Evolutionary conservation across 2,113 vertebrate genomes (phyloP).

Genomic region (Prolemur simus): DNA sequence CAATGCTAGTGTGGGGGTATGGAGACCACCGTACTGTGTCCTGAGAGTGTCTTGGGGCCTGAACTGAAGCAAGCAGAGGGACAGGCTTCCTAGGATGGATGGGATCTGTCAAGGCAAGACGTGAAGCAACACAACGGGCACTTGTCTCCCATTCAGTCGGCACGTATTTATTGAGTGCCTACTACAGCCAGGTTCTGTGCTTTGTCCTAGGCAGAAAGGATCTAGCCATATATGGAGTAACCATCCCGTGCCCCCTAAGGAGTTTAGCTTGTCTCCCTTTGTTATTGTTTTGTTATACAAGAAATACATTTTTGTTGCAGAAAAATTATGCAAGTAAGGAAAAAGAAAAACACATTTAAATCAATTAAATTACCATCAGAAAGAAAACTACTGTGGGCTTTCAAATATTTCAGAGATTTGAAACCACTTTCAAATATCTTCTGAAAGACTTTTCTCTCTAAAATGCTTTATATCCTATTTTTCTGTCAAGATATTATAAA

Average conservation of each 20-base stretch:
- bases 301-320: constrained; percentile 29
- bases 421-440: constrained; percentile 47
- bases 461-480: constrained; percentile 49
- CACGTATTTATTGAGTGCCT: background rate
- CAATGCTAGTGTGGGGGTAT: background rate
- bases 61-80: constrained; percentile 17
- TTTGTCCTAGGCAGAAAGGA: constrained; percentile 18
- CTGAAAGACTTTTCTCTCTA: constrained; percentile 30
- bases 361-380: constrained; percentile 48
- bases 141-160: background rate
- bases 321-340: constrained; percentile 47
- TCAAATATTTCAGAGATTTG: too few relatives aligned
- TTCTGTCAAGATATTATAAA: constrained; percentile 8
- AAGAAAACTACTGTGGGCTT: constrained; percentile 1
- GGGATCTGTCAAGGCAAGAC: background rate
- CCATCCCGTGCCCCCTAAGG: background rate
- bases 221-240: background rate
- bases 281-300: constrained; percentile 54
- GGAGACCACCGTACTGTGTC: background rate
- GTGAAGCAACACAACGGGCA: background rate
- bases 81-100: background rate
- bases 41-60: background rate
- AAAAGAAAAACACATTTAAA: constrained; percentile 48
- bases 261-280: background rate
- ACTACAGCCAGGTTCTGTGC: background rate